These are phyloP conservation scores for Daubentonia madagascariensis DNA, from an alignment of 2,113 vertebrate genomes.

Conservation along the genomic window DNA sequence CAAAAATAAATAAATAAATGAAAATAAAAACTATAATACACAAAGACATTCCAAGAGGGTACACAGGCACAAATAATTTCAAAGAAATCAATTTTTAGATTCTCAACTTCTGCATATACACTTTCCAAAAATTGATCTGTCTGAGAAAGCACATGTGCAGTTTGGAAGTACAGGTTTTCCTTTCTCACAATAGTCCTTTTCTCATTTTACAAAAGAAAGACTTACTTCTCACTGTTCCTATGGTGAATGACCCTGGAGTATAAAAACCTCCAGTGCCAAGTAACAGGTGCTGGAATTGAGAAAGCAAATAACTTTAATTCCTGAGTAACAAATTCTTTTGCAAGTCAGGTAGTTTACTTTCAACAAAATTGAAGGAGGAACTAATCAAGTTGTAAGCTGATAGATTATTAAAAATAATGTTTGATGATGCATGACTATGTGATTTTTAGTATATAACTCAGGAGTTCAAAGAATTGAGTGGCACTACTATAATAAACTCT, in stretches of 20 bases:
- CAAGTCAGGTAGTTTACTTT: not conserved
- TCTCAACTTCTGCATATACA: not conserved
- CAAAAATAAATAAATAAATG: too few species aligned
- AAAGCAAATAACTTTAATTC: not conserved
- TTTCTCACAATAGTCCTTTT: not conserved
- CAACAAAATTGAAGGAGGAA: not conserved
- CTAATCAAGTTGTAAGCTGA: not conserved
- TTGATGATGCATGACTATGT: not conserved
- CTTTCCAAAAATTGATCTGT: not conserved
- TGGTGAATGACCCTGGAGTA: not conserved
- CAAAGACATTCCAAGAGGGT: not conserved
- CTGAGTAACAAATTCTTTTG: not conserved
- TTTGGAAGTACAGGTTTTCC: not conserved
- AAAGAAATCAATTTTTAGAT: not conserved
- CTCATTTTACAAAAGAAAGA: not conserved
- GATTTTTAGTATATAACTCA: not conserved
- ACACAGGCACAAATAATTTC: not conserved
- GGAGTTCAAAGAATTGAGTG: not conserved
- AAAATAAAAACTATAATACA: not conserved
- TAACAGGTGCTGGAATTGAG: not conserved
- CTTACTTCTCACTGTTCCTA: not conserved
- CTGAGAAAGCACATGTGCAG: not conserved
- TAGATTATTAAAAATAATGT: not conserved
- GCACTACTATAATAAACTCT: not conserved
- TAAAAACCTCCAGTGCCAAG: not conserved